Percentiles rank a stretch among this genome's conserved stretches.
Conservation (phyloP, 37 sponge, comb jelly and placozoan genomes). For the Mnemiopsis leidyi region DNA sequence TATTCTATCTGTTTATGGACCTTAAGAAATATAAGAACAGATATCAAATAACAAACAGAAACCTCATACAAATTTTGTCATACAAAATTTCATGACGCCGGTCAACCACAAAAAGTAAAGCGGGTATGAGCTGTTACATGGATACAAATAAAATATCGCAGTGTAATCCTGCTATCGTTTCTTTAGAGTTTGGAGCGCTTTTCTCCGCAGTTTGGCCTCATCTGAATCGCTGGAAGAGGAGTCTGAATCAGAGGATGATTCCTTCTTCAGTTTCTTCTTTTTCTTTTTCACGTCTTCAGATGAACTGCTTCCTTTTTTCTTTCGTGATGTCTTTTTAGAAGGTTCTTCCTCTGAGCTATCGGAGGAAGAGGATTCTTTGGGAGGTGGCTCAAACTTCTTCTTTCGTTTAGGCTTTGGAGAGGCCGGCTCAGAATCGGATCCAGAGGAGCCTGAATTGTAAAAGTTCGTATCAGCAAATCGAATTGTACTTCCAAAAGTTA, state of each 20-base stretch:
- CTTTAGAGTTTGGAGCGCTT: conserved; percentile 32
- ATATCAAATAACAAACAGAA: not conserved
- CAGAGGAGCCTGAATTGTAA: conserved; percentile 27
- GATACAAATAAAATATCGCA: not conserved
- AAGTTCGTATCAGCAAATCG: no score
- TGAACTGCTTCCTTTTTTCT: not conserved
- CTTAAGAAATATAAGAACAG: not conserved
- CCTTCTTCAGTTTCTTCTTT: not conserved
- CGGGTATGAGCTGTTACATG: not conserved
- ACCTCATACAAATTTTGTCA: no score
- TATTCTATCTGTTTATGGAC: not conserved
- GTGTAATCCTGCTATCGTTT: not conserved
- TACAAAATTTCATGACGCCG: no score
- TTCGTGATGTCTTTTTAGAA: not conserved
- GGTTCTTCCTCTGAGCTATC: not conserved
- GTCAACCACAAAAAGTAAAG: no score
- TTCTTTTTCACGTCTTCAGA: conserved; percentile 10
- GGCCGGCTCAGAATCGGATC: conserved; percentile 1
- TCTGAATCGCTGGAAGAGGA: conserved; percentile 4
- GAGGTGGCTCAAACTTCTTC: not conserved
- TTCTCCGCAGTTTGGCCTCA: conserved; percentile 9
- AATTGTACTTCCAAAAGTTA: no score
- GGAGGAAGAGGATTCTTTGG: not conserved
- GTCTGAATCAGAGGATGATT: not conserved
- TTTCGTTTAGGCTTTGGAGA: conserved; percentile 11